phyloP scores from a whole-genome alignment of 2,113 vertebrate species.

The Ameiurus melas region DNA sequence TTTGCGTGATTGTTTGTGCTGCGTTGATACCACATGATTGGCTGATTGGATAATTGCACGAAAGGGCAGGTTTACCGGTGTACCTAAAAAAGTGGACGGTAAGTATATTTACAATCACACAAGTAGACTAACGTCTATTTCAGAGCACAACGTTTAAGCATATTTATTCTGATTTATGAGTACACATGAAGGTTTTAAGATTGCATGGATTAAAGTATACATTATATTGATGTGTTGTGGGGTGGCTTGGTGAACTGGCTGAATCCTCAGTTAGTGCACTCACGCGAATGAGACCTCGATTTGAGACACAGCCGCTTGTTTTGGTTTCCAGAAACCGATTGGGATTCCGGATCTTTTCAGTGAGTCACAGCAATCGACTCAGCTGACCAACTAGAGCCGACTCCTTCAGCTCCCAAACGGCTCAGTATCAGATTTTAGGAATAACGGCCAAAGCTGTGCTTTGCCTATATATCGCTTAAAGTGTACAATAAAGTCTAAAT shows the following conservation, averaged over 20 bases:
- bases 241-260: constrained; percentile 47
- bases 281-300: background rate
- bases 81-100: background rate
- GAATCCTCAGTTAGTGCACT: constrained; percentile 55
- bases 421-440: background rate
- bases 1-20: background rate
- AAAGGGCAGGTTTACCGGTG: background rate
- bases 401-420: background rate
- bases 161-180: background rate
- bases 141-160: background rate
- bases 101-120: background rate
- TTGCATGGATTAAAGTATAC: constrained; percentile 75
- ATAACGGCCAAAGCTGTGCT: background rate
- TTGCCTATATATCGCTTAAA: background rate
- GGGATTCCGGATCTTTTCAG: background rate
- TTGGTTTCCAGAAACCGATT: background rate
- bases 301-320: background rate
- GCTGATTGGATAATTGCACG: background rate
- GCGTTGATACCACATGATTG: background rate
- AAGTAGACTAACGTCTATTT: background rate
- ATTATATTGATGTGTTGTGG: background rate
- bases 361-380: background rate
- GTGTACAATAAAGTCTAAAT: background rate
- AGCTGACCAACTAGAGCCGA: background rate
- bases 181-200: background rate